These are phyloP conservation scores for Chironomus tentans DNA, from an alignment of 2,888 invertebrate genomes.

Conservation along the genomic window DNA sequence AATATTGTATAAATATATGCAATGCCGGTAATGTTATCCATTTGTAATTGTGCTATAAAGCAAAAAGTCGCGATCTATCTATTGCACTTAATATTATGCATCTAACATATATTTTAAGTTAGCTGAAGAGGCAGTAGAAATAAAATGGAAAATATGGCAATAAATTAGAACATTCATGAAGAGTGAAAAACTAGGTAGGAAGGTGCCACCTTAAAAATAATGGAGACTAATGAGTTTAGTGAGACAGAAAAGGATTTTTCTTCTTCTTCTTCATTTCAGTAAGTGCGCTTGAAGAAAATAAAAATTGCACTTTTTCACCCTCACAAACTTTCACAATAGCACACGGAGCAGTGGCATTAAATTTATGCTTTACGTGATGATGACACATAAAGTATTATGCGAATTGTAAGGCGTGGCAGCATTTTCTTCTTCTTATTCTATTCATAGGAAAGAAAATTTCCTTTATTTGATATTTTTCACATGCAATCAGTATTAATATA, in stretches of 20 bases:
- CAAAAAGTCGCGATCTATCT: slow-evolving; percentile 2
- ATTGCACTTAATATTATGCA: neutral
- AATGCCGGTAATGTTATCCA: neutral
- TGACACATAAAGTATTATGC: slow-evolving; percentile 23
- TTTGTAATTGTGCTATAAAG: neutral
- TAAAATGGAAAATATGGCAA: neutral
- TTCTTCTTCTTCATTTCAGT: no score
- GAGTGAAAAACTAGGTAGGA: neutral
- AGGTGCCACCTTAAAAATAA: slow-evolving; percentile 1
- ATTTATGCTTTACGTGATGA: slow-evolving; percentile 21
- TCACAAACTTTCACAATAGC: neutral
- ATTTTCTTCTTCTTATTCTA: neutral
- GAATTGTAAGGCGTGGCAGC: slow-evolving; percentile 16
- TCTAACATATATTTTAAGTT: no score
- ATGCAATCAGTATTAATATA: neutral
- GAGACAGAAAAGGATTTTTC: slow-evolving; percentile 1
- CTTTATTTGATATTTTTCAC: neutral
- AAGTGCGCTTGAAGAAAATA: neutral
- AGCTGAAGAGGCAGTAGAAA: no score
- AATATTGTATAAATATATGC: neutral
- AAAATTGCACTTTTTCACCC: neutral
- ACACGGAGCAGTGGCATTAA: neutral
- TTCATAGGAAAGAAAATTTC: neutral
- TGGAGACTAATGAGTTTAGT: slow-evolving; percentile 23
- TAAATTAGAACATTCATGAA: slow-evolving; percentile 15